Percentiles rank a stretch among this genome's conserved stretches.
Conservation (phyloP, 2,113 vertebrate species). For the Myotis yumanensis region DNA sequence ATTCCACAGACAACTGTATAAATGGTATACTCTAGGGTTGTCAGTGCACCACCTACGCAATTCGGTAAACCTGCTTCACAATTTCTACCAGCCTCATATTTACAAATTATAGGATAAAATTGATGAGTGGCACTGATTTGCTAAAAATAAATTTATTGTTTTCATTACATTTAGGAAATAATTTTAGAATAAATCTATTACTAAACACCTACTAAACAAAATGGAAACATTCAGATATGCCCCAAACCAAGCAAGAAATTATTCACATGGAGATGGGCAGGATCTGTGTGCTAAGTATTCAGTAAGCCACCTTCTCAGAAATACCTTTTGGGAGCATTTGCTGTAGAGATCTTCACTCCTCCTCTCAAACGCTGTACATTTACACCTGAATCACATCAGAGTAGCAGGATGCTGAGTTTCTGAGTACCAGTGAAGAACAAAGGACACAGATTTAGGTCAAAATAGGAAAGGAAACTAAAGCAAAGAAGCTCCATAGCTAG, state of each 20-base stretch:
- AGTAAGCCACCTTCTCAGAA: neutral
- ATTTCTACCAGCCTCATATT: neutral
- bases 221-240: neutral
- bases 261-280: neutral
- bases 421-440: neutral
- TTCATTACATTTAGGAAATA: slow-evolving; percentile 32
- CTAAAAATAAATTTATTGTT: slow-evolving; percentile 27
- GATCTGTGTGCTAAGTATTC: neutral
- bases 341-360: neutral
- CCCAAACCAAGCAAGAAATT: neutral
- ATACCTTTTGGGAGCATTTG: neutral
- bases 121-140: neutral
- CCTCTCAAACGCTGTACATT: neutral
- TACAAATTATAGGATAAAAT: slow-evolving; percentile 3
- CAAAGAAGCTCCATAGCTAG: neutral
- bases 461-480: slow-evolving; percentile 20
- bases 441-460: neutral
- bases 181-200: slow-evolving; percentile 36
- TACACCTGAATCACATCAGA: neutral
- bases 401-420: neutral
- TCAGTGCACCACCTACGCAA: neutral
- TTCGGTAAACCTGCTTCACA: neutral
- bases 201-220: slow-evolving; percentile 4
- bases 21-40: neutral
- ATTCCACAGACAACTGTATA: neutral